Percentiles rank a stretch among this genome's conserved stretches.
Conservation (phyloP, 2,797 vertebrate genomes). For the Neosilurus hyrtlii region DNA sequence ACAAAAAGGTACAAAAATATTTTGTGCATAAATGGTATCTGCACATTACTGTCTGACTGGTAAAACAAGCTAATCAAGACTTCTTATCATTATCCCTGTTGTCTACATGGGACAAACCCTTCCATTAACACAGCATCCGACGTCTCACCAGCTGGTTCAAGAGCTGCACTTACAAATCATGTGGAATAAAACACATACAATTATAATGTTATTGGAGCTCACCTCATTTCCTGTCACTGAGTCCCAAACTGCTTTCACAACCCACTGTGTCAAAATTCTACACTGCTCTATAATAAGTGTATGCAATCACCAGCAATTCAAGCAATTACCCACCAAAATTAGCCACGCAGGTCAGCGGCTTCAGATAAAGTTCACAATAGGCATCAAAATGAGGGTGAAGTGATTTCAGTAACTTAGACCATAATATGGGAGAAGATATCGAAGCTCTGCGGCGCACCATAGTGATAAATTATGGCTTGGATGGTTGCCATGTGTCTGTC, state of each 20-base stretch:
- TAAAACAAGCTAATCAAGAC: not conserved
- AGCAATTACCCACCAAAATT: too few relatives aligned
- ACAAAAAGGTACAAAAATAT: not conserved
- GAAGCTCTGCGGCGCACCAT: too few relatives aligned
- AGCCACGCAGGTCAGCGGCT: too few relatives aligned
- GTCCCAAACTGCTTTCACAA: not conserved
- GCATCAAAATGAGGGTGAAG: too few relatives aligned
- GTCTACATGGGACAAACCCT: not conserved
- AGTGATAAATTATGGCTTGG: too few relatives aligned
- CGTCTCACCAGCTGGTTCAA: not conserved
- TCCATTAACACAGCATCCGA: conserved; percentile 1
- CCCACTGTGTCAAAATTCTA: not conserved
- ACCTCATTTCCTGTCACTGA: not conserved
- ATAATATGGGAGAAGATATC: too few relatives aligned
- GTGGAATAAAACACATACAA: not conserved
- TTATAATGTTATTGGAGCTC: not conserved
- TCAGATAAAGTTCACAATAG: too few relatives aligned
- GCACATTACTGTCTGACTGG: not conserved
- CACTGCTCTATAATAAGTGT: too few relatives aligned
- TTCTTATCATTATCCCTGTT: not conserved
- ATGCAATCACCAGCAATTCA: too few relatives aligned
- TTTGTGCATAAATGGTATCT: conserved; percentile 8
- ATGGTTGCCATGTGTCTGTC: too few relatives aligned
- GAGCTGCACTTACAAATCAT: not conserved
- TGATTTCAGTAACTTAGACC: too few relatives aligned